Percentiles rank a stretch among this genome's conserved stretches.
These are phyloP conservation scores for Trachelus stipa DNA, from an alignment of 2,888 invertebrate species.

Conservation along the genomic window DNA sequence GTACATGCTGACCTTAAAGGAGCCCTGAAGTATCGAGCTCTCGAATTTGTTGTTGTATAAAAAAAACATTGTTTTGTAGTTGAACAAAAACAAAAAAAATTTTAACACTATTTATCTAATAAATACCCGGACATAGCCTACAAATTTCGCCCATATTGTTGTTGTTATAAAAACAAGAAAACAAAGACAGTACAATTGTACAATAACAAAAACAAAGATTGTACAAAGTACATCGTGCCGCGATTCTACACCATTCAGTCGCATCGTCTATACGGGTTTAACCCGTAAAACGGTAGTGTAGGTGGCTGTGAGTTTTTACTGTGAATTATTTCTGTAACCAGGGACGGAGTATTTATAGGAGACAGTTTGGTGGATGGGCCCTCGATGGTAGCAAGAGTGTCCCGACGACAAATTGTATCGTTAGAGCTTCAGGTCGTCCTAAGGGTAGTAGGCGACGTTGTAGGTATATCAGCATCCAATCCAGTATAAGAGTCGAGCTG, in stretches of 20 bases:
- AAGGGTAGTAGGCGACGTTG: slow-evolving; percentile 5
- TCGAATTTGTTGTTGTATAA: neutral
- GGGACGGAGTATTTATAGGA: slow-evolving; percentile 8
- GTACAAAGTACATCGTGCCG: neutral
- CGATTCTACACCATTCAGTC: neutral
- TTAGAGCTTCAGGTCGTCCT: slow-evolving; percentile 17
- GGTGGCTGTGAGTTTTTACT: slow-evolving; percentile 2
- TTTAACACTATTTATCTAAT: neutral
- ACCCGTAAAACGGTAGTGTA: neutral
- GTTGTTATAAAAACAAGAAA: neutral
- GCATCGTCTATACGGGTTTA: neutral
- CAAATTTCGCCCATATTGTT: neutral
- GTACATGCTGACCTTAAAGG: neutral
- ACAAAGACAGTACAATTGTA: no score
- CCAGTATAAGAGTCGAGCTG: neutral
- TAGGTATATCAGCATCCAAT: neutral
- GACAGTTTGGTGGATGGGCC: neutral
- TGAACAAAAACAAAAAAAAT: neutral
- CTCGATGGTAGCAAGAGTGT: slow-evolving; percentile 5
- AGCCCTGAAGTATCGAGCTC: rapidly evolving
- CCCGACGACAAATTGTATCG: slow-evolving; percentile 23
- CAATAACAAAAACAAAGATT: neutral
- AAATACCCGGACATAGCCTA: neutral
- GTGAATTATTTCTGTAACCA: slow-evolving; percentile 13
- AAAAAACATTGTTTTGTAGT: neutral